Base-by-base conservation (phyloP, 2,797 vertebrate genomes). In the Myotis planiceps region DNA sequence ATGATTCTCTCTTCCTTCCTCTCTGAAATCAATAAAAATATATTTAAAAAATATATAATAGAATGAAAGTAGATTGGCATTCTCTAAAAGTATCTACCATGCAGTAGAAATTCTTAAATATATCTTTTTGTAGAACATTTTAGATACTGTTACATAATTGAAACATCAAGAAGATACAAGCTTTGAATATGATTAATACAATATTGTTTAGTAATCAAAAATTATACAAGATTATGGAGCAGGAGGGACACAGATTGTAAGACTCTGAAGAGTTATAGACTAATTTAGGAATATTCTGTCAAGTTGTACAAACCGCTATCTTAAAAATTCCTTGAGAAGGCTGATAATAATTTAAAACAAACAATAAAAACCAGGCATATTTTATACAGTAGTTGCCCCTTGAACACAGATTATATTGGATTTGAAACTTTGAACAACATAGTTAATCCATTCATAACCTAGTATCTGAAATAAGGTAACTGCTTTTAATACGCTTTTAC, bases 281-380 rank as follows among this genome's bases (percentile, higher is more conserved):
- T 55, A 92, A 90, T 42, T 83, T 95, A 89, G 58, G 45, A 80
- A 80, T 92, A 88, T 90, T 92, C 14, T 90, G 29, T 96, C 34
- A 92, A 68, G 13, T 29, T 94, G 34, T 74, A 97, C 21, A 84
- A 80, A 84, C 23, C 14, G 53, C 34, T 90, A 3, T 75, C 78
- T 78, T 92, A 85, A 82, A 94, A 81, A 58, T 95, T 87, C 65
- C 69, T 89, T 88, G 47, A 97, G 66, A 42, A 85, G 21, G 34
- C 10, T 76, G n/a, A 75, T 82, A 63, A 89, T 55, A 88, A 88
- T n/a, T 32, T 89, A 34, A 91, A 65, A 63, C 60, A 16, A 92
- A 80, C 9, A 27, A 66, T 25, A 42, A 75, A 19, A 58, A 12
- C 21, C 5, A 88, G n/a, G 39, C 32, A 68, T 75, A 84, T 92